phyloP scores from a whole-genome alignment of 2,113 vertebrate species.

The Gyps fulvus region DNA sequence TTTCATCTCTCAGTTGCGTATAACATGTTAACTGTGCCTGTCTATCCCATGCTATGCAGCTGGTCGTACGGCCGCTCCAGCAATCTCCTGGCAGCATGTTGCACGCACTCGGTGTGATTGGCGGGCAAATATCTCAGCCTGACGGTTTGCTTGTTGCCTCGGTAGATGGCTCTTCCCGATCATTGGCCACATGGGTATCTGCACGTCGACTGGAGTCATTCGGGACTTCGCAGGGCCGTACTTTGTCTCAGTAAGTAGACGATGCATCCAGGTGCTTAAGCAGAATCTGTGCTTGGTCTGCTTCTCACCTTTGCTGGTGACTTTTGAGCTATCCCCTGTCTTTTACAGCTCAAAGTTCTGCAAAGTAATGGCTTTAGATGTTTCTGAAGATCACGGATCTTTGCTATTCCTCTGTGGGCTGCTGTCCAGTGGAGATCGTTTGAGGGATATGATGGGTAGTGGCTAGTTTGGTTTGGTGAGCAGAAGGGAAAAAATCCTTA shows the following conservation, averaged over 20 bases:
- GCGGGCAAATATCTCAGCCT: not conserved
- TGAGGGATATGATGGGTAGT: not conserved
- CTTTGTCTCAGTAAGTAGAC: constrained; percentile 88
- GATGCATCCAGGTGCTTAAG: fast-evolving
- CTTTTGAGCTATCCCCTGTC: not conserved
- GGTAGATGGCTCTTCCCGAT: constrained; percentile 93
- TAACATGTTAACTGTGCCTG: not conserved
- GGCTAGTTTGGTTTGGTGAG: not conserved
- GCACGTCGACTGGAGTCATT: constrained; percentile 90
- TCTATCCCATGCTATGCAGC: not conserved
- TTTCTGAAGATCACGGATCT: fast-evolving
- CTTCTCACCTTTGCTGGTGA: fast-evolving
- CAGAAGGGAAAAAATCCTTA: not conserved
- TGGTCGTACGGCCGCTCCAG: not conserved
- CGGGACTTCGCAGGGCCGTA: constrained; percentile 96
- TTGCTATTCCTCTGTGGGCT: not conserved
- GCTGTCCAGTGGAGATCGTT: fast-evolving
- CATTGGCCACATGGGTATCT: constrained; percentile 98
- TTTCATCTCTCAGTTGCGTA: fast-evolving
- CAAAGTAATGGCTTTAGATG: fast-evolving
- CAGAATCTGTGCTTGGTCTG: not conserved
- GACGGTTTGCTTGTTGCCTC: not conserved
- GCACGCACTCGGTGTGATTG: fast-evolving
- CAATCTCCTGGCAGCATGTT: not conserved
- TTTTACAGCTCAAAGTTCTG: not conserved